Base-by-base conservation (phyloP, 2,888 invertebrate genomes). In the Cosmia pyralina region DNA sequence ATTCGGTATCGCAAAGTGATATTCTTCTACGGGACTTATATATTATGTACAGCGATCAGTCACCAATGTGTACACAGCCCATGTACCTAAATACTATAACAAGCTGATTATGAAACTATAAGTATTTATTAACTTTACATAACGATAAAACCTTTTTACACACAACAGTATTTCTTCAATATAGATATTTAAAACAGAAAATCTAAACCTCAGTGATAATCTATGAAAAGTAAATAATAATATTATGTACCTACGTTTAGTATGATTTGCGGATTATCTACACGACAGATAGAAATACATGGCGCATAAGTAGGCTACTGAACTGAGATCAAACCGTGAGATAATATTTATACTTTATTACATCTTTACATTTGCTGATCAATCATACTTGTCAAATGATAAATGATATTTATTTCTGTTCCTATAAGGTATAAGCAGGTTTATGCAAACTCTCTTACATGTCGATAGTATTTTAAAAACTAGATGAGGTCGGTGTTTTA, bases 371-470 rank as follows among this genome's bases (percentile, higher is more conserved):
- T 60, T 19, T 48, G 38, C 19, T 57, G 38, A 81, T 81, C 73
- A 64, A 82, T 81, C 82, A 78, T 57, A 48, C 22, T 57, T 82
- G 63, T 74, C 78, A 69, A 44, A 48, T 48, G 48, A 46, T 48
- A 63, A 13, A 59, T 13, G 4, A 28, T 46, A 8, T 48, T 15
- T 19, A 63, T 48, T 63, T 48, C 4, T 15, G 28, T n/a, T n/a
- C n/a, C n/a, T n/a, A n/a, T n/a, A n/a, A n/a, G n/a, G n/a, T n/a
- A n/a, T n/a, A n/a, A n/a, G n/a, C n/a, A n/a, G n/a, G n/a, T n/a
- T n/a, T n/a, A 48, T 15, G 13, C 28, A 48, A 62, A 62, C 22
- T 17, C 22, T 62, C 44, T 22, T 22, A 62, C 44, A 19, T 4
- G 7, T 62, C 62, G 11, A 38, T 34, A 34, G 19, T 58, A 34